Evolutionary conservation across 2,797 vertebrate genomes (phyloP), one percentile per base, ranked within the genome.

Genomic region (Anniella stebbinsi): DNA sequence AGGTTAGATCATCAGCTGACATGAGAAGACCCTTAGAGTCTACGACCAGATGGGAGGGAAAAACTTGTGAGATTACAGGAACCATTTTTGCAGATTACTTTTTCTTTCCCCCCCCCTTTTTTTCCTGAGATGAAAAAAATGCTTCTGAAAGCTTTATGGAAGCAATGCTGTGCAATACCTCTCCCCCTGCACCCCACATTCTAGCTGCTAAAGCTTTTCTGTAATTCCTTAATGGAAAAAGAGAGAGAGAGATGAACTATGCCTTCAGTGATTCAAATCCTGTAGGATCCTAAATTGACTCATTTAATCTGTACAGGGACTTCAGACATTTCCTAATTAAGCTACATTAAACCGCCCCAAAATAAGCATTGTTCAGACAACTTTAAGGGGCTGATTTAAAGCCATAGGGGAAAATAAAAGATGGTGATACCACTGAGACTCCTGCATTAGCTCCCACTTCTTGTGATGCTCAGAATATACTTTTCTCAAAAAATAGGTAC

Each of bases 301-400:
- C 91, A 92, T 96, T 97, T 97, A 97, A 96, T 96, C 96, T 97
- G 94, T 91, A 91, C n/a, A 66, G 95, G 93, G 95, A 94, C 93
- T 60, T 94, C 95, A 97, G 95, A 96, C 94, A 95, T 96, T 96
- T 93, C 94, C 97, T 97, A 97, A 97, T 97, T 97, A 97, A 97
- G 94, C 93, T 93, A 96, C 95, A 96, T 96, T 97, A 96, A 95
- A 95, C 95, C 93, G 94, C 88, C 94, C 95, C 96, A 96, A 96
- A 97, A 95, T 93, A 95, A 95, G 92, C 95, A 94, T 89, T 93
- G 91, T 97, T 96, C 94, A 93, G 96, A 97, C 95, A 96, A 96
- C 96, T 93, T 89, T 92, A 95, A 95, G 93, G 92, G 92, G 97
- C 95, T 96, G 94, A 95, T 96, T 96, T 96, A 96, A 96, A 96